Base-by-base conservation (phyloP, 2,797 vertebrate species). In the Dryobates pubescens region DNA sequence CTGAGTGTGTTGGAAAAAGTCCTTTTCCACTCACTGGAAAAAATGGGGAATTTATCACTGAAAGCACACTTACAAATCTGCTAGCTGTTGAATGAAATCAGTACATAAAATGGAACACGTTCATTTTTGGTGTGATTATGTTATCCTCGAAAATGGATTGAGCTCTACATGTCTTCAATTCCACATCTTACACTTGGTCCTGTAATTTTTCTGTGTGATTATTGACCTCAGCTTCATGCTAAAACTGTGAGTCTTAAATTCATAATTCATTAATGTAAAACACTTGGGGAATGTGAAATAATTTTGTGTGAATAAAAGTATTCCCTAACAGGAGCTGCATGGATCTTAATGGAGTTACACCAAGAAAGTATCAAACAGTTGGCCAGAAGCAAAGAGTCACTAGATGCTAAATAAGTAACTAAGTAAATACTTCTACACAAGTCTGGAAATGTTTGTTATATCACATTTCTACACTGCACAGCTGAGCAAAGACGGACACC, bases 141-240 rank as follows among this genome's bases (percentile, higher is more conserved):
- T 82, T 79, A 87, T 76, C 56, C 18, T 76, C 64, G 89, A 69
- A 92, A 94, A 45, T 30, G 41, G 1, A 8, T 73, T 77, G 59
- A 91, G 34, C 17, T 91, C 70, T 71, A 89, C 30, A 6, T 82
- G 69, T 91, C 83, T 91, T 93, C 91, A 93, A 96, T 94, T 96
- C 91, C 65, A 84, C 16, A 61, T 29, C 53, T 38, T 36, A 49
- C 34, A 45, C 27, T 54, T 84, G 9, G 10, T 53, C 29, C 64
- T 82, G 61, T 79, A 36, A 30, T 73, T 86, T 79, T 88, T 86
- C 64, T 58, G 24, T 13, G 13, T 54, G 30, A 54, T 45, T 58
- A 79, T 43, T 81, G 67, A 85, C 83, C 38, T 81, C 61, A 61
- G 6, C 71, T 80, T 88, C 76, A 64, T 62, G 30, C 43, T 58